Conservation (phyloP, 30 jellyfish, hydroid and myxozoan species). For the Chrysaora quinquecirrha region DNA sequence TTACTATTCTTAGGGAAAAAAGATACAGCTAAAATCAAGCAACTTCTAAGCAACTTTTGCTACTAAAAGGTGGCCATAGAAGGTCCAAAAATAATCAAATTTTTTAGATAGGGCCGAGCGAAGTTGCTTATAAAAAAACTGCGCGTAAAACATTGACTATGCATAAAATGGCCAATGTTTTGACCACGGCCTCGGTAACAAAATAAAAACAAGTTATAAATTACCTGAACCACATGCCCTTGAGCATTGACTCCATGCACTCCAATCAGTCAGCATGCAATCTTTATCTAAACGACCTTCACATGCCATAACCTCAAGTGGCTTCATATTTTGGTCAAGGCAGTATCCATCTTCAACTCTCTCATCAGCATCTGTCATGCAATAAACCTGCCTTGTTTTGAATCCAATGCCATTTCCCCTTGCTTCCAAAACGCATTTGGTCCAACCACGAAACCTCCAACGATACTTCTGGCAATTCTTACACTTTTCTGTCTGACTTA, state of each 20-base stretch:
- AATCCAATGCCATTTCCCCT: constrained; percentile 55
- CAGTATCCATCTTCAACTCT: constrained; percentile 43
- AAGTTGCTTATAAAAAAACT: too few species aligned
- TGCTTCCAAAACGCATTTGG: constrained; percentile 22
- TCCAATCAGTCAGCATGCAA: constrained; percentile 59
- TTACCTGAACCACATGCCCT: constrained; percentile 67
- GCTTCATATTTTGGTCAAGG: constrained; percentile 27
- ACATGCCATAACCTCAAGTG: constrained; percentile 38
- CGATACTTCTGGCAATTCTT: constrained; percentile 17
- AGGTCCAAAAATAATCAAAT: too few species aligned
- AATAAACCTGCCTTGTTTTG: constrained; percentile 46
- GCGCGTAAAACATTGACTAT: too few species aligned
- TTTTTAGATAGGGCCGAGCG: too few species aligned
- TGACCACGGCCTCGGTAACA: too few species aligned
- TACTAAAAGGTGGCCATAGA: too few species aligned
- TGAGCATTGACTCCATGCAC: constrained; percentile 54
- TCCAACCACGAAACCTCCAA: constrained; percentile 49
- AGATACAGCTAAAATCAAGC: too few species aligned
- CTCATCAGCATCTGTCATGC: constrained; percentile 16
- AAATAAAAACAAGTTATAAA: neutral
- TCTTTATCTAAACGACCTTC: constrained; percentile 9
- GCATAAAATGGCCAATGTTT: too few species aligned
- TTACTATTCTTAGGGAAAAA: too few species aligned
- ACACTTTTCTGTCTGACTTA: constrained; percentile 33
- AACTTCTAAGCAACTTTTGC: too few species aligned